Conservation (phyloP, 2,888 invertebrate genomes). For the Lumbricus terrestris region DNA sequence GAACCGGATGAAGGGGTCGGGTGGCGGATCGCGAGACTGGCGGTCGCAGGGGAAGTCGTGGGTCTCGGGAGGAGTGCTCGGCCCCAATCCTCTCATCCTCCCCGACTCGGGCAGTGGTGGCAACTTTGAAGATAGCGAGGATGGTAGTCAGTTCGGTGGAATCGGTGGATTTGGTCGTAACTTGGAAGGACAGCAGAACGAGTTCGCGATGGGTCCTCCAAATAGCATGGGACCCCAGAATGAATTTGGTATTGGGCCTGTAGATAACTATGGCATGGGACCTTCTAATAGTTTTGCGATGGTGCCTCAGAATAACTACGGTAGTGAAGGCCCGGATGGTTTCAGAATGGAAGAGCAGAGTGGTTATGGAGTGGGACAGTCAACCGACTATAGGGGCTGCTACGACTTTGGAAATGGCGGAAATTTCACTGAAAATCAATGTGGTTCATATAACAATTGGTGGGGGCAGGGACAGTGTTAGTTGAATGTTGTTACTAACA, state of each 20-base stretch:
- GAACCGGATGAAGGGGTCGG: background rate
- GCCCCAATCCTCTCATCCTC: background rate
- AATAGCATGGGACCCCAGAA: background rate
- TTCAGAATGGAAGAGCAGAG: background rate
- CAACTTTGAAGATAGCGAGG: background rate
- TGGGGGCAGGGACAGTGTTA: background rate
- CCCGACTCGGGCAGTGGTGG: background rate
- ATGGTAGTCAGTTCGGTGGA: background rate
- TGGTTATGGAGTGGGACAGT: background rate
- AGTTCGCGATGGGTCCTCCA: no score
- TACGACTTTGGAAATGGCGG: background rate
- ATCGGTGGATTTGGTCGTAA: background rate
- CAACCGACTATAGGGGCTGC: background rate
- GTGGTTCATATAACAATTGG: background rate
- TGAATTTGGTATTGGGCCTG: background rate
- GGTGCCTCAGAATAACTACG: background rate
- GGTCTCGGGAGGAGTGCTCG: conserved; percentile 8
- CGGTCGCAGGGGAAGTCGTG: conserved; percentile 6
- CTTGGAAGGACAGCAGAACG: background rate
- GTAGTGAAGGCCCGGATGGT: background rate
- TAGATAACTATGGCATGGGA: background rate
- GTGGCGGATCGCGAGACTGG: background rate
- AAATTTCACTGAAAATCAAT: background rate
- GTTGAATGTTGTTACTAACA: background rate
- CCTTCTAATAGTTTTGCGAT: background rate